A percentile compares a stretch with the other conserved stretches of the same genome.
Evolutionary conservation across 2,113 vertebrate genomes (phyloP).

Genomic region (Pangasianodon hypophthalmus): DNA sequence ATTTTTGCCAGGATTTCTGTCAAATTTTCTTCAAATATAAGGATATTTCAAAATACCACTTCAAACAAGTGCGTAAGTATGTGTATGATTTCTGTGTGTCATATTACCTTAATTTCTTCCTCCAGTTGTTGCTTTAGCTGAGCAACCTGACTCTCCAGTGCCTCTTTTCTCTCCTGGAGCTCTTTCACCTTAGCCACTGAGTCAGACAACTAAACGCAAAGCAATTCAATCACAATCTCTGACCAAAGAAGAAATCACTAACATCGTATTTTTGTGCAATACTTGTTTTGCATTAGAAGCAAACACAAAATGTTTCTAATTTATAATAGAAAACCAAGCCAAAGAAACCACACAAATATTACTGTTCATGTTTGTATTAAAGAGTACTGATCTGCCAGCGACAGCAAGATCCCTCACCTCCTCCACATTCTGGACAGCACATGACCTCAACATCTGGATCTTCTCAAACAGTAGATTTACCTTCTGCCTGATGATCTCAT

Average conservation of each 20-base stretch:
- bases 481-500: constrained; percentile 85
- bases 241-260: background rate
- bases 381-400: constrained; percentile 25
- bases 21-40: background rate
- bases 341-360: constrained; percentile 3
- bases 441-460: constrained; percentile 90
- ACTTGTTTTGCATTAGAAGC: background rate
- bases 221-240: background rate
- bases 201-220: constrained; percentile 66
- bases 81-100: background rate
- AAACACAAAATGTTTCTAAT: background rate
- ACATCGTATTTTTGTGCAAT: background rate
- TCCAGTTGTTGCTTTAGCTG: constrained; percentile 83
- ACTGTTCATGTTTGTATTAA: background rate
- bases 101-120: constrained; percentile 80
- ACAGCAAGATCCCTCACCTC: constrained; percentile 64
- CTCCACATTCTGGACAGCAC: constrained; percentile 78
- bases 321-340: background rate
- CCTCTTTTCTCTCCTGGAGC: constrained; percentile 78
- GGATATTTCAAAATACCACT: background rate
- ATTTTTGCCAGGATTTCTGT: background rate
- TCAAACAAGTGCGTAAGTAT: background rate
- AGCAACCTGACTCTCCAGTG: constrained; percentile 77
- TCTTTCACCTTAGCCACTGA: constrained; percentile 71
- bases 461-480: constrained; percentile 90